These are phyloP conservation scores for Pantherophis alleghaniensis DNA, from an alignment of 2,797 vertebrate species.

Conservation along the genomic window DNA sequence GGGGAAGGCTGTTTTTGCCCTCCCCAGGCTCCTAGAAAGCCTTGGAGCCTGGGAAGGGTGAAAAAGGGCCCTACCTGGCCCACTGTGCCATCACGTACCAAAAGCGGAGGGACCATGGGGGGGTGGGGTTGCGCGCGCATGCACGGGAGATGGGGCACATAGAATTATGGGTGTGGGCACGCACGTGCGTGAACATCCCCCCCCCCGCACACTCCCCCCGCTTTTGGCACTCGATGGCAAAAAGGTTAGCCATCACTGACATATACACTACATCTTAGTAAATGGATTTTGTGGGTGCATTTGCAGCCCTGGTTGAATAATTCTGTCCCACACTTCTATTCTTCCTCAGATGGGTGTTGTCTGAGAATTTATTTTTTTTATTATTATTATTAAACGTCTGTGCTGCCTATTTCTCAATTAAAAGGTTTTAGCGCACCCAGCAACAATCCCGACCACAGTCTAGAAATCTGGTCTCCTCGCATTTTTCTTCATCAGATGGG, in stretches of 20 bases:
- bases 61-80: too few species aligned
- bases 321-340: background rate
- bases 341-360: background rate
- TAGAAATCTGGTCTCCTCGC: slow-evolving; percentile 47
- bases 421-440: slow-evolving; percentile 28
- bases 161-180: too few species aligned
- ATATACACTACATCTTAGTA: background rate
- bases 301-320: background rate
- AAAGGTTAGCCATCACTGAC: too few species aligned
- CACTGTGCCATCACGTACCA: too few species aligned
- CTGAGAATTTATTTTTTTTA: slow-evolving; percentile 23
- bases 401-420: background rate
- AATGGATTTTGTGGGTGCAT: background rate
- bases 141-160: too few species aligned
- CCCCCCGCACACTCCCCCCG: too few species aligned
- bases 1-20: too few species aligned
- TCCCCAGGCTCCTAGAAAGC: too few species aligned
- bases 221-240: too few species aligned
- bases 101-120: too few species aligned
- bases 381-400: background rate
- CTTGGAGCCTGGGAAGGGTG: too few species aligned
- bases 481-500: slow-evolving; percentile 27
- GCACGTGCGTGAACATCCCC: too few species aligned
- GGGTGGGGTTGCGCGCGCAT: accelerated
- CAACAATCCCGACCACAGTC: slow-evolving; percentile 34